Percentiles rank a stretch among this genome's conserved stretches.
Evolutionary conservation across 2,888 invertebrate species (phyloP).

Genomic region (Tipula unca): DNA sequence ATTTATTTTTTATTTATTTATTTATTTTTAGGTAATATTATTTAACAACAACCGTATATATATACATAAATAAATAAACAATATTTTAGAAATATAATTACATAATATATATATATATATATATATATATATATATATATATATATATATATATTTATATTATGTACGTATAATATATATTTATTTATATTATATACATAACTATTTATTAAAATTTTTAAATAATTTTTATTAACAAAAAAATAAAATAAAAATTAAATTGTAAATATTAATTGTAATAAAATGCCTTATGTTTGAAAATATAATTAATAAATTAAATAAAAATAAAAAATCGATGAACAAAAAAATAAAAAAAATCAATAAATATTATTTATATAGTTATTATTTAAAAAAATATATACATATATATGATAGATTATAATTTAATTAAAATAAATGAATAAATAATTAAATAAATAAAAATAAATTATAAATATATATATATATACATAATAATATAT

Average conservation of each 20-base stretch:
- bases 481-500: not conserved
- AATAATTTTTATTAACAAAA: not conserved
- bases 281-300: constrained; percentile 20
- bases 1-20: not conserved
- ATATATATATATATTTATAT: not conserved
- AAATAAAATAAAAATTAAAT: not conserved
- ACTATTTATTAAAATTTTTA: not conserved
- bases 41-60: not conserved
- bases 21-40: not conserved
- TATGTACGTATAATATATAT: not conserved
- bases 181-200: not conserved
- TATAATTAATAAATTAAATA: not conserved
- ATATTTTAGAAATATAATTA: not conserved
- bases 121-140: not conserved
- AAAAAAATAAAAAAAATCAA: not conserved
- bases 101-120: not conserved
- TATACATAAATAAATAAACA: not conserved
- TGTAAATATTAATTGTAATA: constrained; percentile 19
- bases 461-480: constrained; percentile 9
- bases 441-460: constrained; percentile 1
- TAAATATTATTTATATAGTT: not conserved
- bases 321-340: not conserved
- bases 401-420: too few species aligned
- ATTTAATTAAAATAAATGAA: not conserved
- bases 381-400: not conserved